Conservation (phyloP, 2,888 invertebrate genomes). For the Leptarthrus brevirostris region DNA sequence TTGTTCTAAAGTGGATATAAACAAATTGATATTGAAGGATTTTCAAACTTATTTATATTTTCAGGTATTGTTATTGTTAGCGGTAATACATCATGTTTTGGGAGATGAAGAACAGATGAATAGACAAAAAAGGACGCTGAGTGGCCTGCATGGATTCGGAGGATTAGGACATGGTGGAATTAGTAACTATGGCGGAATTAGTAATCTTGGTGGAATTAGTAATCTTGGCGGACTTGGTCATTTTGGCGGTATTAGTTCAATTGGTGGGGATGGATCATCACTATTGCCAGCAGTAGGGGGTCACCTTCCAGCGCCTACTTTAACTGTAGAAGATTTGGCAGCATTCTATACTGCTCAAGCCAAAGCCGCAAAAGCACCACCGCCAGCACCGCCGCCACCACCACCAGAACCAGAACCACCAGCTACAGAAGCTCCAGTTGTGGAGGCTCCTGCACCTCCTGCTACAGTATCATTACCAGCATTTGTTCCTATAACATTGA, state of each 20-base stretch:
- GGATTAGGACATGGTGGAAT: neutral
- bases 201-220: too few species aligned
- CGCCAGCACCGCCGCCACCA: conserved; percentile 17
- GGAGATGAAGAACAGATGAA: neutral
- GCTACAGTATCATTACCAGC: conserved; percentile 26
- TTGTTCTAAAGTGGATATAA: neutral
- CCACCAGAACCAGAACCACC: neutral
- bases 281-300: neutral
- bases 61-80: conserved; percentile 9
- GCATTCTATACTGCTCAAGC: conserved; percentile 30
- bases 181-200: neutral
- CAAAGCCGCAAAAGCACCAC: conserved; percentile 22
- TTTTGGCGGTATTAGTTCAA: neutral
- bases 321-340: conserved; percentile 11
- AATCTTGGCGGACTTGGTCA: too few species aligned
- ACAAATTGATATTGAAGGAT: neutral
- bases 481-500: conserved; percentile 23
- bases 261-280: conserved; percentile 7
- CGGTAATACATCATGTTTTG: neutral
- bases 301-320: neutral
- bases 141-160: neutral
- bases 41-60: too few species aligned
- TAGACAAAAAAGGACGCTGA: neutral
- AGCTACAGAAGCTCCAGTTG: conserved; percentile 18
- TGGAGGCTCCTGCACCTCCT: conserved; percentile 5